Base-by-base conservation (phyloP, 1,140 invertebrate genomes). In the Sycophila sp. region DNA sequence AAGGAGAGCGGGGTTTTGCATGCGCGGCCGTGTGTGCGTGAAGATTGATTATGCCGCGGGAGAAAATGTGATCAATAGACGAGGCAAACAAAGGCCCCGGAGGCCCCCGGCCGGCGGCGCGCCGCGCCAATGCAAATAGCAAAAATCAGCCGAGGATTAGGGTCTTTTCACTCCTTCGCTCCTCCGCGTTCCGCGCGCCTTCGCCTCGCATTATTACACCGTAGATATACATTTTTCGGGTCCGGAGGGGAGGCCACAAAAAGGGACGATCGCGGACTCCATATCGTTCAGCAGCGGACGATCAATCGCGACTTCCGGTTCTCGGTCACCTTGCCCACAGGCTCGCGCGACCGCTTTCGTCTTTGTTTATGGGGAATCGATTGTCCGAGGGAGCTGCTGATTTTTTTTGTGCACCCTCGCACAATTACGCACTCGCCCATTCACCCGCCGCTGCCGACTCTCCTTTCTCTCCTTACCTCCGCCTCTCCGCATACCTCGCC, bases 1-100 rank as follows among this genome's bases (percentile, higher is more conserved):
- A 49, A 42, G 38, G 30, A 40, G 24, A 32, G 13, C 36, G 49
- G 4, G 51, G 72, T 75, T 73, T 75, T 75, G 73, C 45, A 73
- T 78, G 47, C 70, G 74, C 73, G 64, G 74, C 66, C 65, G 66
- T 70, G 78, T 83, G 76, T 81, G 78, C 75, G 82, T 78, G 77
- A 85, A 86, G 85, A 86, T 86, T 86, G 84, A 86, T 86, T 86
- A 84, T 84, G 80, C 36, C 80, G 75, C 78, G 79, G 77, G 80
- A 82, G 83, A 85, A 85, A 85, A 85, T 85, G 82, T 85, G 84
- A 86, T 86, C 85, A 86, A 86, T 86, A 86, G 80, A 80, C 76
- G 72, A 77, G 32, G 76, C 81, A 83, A 84, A 83, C 85, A 84
- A 85, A 84, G 81, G 80, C 77, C 73, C 71, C 77, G 72, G 78